Evolutionary conservation across 2,113 vertebrate genomes (phyloP).

Genomic region (Mirounga angustirostris): DNA sequence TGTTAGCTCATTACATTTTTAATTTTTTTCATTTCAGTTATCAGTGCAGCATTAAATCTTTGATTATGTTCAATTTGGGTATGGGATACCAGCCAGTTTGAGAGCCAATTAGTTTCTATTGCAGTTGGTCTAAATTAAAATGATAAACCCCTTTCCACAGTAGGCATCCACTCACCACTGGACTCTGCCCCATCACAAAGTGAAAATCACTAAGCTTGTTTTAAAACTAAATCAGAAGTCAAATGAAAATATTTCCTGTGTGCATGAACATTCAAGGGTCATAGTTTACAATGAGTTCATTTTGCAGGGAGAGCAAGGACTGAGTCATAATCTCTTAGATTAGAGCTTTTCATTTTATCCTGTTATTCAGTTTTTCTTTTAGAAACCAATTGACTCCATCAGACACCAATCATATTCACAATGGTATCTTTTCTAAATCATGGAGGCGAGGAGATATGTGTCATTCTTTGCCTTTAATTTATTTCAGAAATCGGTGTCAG

Average conservation of each 20-base stretch:
- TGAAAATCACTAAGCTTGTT: not conserved
- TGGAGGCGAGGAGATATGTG: not conserved
- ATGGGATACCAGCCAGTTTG: not conserved
- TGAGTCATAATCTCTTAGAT: not conserved
- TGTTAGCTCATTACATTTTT: not conserved
- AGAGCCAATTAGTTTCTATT: not conserved
- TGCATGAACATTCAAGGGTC: not conserved
- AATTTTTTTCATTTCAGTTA: not conserved
- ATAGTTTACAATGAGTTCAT: constrained; percentile 13
- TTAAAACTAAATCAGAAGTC: constrained; percentile 37
- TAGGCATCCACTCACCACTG: not conserved
- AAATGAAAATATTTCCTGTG: constrained; percentile 14
- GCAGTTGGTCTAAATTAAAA: constrained; percentile 5
- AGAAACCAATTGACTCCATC: not conserved
- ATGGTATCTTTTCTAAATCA: not conserved
- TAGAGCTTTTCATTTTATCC: not conserved
- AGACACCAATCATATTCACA: not conserved
- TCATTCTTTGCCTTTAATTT: constrained; percentile 25
- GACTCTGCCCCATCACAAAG: not conserved
- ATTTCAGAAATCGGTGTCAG: not conserved
- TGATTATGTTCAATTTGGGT: not conserved
- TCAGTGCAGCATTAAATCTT: not conserved
- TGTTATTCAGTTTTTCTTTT: not conserved
- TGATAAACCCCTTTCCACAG: not conserved
- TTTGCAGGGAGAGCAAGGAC: not conserved